Percentiles rank a stretch among this genome's conserved stretches.
Conservation (phyloP, 35 echinoderm and acorn worm species). For the Stichopus chloronotus region DNA sequence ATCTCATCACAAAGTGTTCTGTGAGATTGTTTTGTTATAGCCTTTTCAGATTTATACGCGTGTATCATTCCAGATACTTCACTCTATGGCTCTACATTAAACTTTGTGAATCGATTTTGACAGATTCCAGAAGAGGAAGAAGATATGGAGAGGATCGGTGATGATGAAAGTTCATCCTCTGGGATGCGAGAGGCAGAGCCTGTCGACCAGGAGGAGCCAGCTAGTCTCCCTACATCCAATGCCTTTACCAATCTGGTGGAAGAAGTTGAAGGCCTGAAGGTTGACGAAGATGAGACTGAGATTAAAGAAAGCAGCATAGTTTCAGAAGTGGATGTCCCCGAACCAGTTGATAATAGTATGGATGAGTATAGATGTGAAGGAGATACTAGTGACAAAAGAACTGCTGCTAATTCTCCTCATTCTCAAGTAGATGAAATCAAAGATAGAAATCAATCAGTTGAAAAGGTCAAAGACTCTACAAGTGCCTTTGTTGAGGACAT, state of each 20-base stretch:
- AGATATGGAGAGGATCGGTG: background rate
- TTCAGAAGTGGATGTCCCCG: background rate
- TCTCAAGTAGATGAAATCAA: background rate
- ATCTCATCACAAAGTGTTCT: too few relatives aligned
- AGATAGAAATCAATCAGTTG: background rate
- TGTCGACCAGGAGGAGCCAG: background rate
- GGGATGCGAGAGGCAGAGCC: background rate
- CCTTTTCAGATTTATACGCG: too few relatives aligned
- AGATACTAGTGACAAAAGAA: background rate
- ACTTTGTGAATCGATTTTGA: background rate
- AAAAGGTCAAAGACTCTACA: background rate
- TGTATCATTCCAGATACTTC: too few relatives aligned
- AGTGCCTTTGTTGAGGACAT: background rate
- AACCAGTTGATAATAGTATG: background rate
- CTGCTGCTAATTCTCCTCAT: background rate
- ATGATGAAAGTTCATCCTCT: background rate
- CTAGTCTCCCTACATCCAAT: background rate
- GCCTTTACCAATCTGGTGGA: background rate
- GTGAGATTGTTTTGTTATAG: too few relatives aligned
- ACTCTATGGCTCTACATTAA: background rate
- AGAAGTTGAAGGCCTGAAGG: background rate
- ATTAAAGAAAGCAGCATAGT: conserved; percentile 35
- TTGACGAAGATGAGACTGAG: conserved; percentile 61
- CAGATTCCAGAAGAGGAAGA: conserved; percentile 51
- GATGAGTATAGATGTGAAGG: background rate